These are phyloP conservation scores for Tyria jacobaeae DNA, from an alignment of 2,888 invertebrate species.

Conservation along the genomic window DNA sequence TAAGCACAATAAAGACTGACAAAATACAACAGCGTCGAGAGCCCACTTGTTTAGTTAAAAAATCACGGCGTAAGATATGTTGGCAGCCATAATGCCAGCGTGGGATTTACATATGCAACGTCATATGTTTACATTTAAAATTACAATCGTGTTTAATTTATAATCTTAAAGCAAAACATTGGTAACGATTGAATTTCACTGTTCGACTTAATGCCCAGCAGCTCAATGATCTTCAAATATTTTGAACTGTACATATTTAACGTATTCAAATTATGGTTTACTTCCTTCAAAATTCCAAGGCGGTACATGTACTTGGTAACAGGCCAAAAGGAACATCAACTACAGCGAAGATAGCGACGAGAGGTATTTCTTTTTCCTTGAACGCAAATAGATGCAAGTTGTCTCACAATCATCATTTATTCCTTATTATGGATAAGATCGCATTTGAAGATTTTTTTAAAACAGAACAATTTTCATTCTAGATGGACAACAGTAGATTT, in stretches of 20 bases:
- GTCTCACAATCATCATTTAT: conserved; percentile 37
- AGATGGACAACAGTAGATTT: conserved; percentile 31
- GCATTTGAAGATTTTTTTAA: conserved; percentile 25
- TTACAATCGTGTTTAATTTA: conserved; percentile 45
- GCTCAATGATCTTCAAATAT: conserved; percentile 52
- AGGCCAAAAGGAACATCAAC: conserved; percentile 68
- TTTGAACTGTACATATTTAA: conserved; percentile 57
- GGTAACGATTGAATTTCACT: conserved; percentile 48
- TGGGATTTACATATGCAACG: conserved; percentile 61
- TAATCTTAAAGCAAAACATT: conserved; percentile 54
- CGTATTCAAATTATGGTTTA: no score
- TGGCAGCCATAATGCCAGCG: conserved; percentile 69
- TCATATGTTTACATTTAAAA: conserved; percentile 64
- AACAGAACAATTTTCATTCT: conserved; percentile 34
- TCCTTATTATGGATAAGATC: conserved; percentile 29
- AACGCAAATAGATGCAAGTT: conserved; percentile 47
- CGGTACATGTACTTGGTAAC: conserved; percentile 64
- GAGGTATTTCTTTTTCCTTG: conserved; percentile 50
- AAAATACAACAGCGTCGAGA: conserved; percentile 55
- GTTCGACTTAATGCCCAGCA: conserved; percentile 27
- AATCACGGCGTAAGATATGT: conserved; percentile 73
- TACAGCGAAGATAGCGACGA: conserved; percentile 44
- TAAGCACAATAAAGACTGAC: conserved; percentile 58
- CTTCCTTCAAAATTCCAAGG: conserved; percentile 63
- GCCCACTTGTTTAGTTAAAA: conserved; percentile 44